phyloP scores from a whole-genome alignment of 2,888 invertebrate genomes.

The Melanophora roralis region DNA sequence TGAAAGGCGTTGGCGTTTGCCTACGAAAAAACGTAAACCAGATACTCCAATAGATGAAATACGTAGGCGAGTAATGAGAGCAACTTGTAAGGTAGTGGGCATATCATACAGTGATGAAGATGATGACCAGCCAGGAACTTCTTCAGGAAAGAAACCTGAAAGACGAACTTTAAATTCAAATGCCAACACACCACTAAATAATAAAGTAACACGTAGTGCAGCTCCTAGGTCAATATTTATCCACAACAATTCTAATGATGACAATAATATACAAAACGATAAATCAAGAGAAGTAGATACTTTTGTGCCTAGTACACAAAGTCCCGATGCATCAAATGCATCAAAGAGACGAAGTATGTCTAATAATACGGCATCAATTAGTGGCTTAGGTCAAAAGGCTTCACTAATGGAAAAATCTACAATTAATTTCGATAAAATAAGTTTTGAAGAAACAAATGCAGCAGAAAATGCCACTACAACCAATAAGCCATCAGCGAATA shows the following conservation, averaged over 20 bases:
- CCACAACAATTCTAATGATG: background rate
- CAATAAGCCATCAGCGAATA: slow-evolving; percentile 15
- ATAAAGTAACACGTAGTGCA: slow-evolving; percentile 21
- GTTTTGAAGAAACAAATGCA: slow-evolving; percentile 70
- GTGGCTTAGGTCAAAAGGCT: slow-evolving; percentile 60
- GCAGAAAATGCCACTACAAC: slow-evolving; percentile 46
- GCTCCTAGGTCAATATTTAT: slow-evolving; percentile 61
- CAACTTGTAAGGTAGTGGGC: slow-evolving; percentile 73
- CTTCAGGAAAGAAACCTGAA: slow-evolving; percentile 37
- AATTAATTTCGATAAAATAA: slow-evolving; percentile 74
- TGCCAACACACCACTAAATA: slow-evolving; percentile 41
- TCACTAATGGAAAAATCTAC: slow-evolving; percentile 66
- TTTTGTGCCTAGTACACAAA: slow-evolving; percentile 69
- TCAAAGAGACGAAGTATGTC: slow-evolving; percentile 8
- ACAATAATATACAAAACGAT: slow-evolving; percentile 15
- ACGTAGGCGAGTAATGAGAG: slow-evolving; percentile 71
- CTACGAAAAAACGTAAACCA: slow-evolving; percentile 71
- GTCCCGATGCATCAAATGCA: slow-evolving; percentile 61
- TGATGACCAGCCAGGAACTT: slow-evolving; percentile 52
- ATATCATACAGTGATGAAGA: slow-evolving; percentile 66
- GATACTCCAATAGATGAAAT: slow-evolving; percentile 73
- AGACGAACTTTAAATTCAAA: slow-evolving; percentile 9
- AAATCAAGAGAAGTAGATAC: slow-evolving; percentile 54
- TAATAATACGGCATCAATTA: slow-evolving; percentile 10
- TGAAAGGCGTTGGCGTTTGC: slow-evolving; percentile 74